Evolutionary conservation across 2,113 vertebrate species (phyloP), one percentile per base, ranked within the genome.

Genomic region (Proteles cristata): DNA sequence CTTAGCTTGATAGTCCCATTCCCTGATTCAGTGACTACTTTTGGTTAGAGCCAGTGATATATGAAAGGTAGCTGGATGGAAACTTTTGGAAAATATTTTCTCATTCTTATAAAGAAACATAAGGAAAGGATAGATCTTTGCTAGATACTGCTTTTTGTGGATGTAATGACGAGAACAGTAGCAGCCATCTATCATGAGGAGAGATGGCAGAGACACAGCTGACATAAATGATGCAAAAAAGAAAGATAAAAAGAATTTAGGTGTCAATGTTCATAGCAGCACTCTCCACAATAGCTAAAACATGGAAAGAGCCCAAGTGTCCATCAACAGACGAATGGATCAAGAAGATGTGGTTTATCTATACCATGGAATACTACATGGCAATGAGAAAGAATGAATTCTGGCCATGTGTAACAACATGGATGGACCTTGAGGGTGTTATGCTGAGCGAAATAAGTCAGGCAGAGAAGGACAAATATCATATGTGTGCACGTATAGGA

Each of bases 101-200:
- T 95, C 35, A 79, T 63, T 91, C 17, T 97, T 84, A 85, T 63
- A 83, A 93, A 88, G 23, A 88, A 33, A 81, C 6, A 48, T 39
- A 66, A 73, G 17, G 21, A 73, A 77, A 48, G 11, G 23, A n/a
- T 25, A 58, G 39, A 26, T 17, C 61, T 92, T 92, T 55, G 28
- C 19, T 92, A 53, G 55, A 84, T 66, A 76, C 11, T 90, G 11
- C 7, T 82, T 6, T 89, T n/a, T 89, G 48, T 92, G 45, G 35
- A 35, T 55, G 4, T 10, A 58, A 61, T 71, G 35, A 48, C 9
- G 39, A 43, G 43, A 73, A 31, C 0, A 11, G 14, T n/a, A 66
- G 50, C 26, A 77, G 28, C 14, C 33, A 79, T 35, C 10, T 58
- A 61, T 58, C 19, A 7, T 45, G 53, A 81, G 11, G 7, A 23